Evolutionary conservation across 1,140 invertebrate species (phyloP).

Genomic region (Lasioglossum baleicum): DNA sequence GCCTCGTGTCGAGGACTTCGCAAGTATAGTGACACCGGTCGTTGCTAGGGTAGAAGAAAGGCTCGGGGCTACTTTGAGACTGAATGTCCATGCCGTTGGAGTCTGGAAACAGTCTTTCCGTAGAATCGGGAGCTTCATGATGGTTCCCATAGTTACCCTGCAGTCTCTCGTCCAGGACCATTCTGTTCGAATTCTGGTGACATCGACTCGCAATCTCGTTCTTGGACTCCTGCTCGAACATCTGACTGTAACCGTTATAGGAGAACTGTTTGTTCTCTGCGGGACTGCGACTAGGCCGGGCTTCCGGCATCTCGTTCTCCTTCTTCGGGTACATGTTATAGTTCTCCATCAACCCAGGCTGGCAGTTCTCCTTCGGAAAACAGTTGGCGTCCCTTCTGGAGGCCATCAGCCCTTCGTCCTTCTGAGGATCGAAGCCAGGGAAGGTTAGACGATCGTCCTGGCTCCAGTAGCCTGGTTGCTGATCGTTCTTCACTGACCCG

Average conservation of each 20-base stretch:
- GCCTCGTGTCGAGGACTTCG: slow-evolving; percentile 72
- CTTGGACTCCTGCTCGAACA: slow-evolving; percentile 62
- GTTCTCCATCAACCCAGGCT: slow-evolving; percentile 18
- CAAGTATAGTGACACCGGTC: slow-evolving; percentile 76
- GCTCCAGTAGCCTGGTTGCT: slow-evolving; percentile 49
- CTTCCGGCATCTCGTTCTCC: slow-evolving; percentile 43
- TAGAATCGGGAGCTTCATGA: slow-evolving; percentile 58
- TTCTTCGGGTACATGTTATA: slow-evolving; percentile 44
- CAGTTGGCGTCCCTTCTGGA: slow-evolving; percentile 57
- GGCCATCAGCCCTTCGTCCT: slow-evolving; percentile 54
- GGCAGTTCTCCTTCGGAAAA: slow-evolving; percentile 59
- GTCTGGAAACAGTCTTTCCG: slow-evolving; percentile 66
- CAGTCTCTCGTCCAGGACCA: slow-evolving; percentile 54
- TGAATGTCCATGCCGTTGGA: slow-evolving; percentile 53
- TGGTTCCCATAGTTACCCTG: slow-evolving; percentile 65
- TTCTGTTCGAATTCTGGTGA: slow-evolving; percentile 43
- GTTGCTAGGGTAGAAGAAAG: slow-evolving; percentile 71
- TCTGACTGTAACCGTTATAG: slow-evolving; percentile 66
- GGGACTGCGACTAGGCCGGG: slow-evolving; percentile 57
- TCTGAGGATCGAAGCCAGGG: slow-evolving; percentile 63
- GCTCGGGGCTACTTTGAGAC: slow-evolving; percentile 69
- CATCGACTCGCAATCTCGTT: slow-evolving; percentile 48
- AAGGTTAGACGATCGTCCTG: slow-evolving; percentile 68
- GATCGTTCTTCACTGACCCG: slow-evolving; percentile 36
- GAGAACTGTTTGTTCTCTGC: slow-evolving; percentile 50